Conservation (phyloP, 2,888 invertebrate genomes). For the Philereme vetulata region DNA sequence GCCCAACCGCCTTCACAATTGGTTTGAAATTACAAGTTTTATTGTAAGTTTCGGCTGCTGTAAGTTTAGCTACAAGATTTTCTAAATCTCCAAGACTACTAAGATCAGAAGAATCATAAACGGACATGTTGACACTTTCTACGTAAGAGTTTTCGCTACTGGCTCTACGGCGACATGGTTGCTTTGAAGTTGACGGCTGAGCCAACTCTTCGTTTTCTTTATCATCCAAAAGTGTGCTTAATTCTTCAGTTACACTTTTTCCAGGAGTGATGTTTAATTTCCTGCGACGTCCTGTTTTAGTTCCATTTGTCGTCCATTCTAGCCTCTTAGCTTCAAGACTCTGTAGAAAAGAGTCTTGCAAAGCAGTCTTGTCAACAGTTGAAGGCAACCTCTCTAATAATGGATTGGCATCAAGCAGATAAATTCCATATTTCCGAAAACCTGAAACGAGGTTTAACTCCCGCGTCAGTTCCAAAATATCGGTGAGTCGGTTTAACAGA, state of each 20-base stretch:
- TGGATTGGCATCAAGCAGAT: conserved; percentile 25
- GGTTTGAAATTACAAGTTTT: too few species aligned
- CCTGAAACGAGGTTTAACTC: conserved; percentile 31
- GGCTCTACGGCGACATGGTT: conserved; percentile 2
- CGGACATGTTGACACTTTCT: conserved; percentile 18
- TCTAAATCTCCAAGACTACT: too few species aligned
- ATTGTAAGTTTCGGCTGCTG: too few species aligned
- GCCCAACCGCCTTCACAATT: too few species aligned
- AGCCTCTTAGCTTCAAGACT: conserved; percentile 8
- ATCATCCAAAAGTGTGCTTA: conserved; percentile 7
- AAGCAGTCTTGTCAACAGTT: conserved; percentile 10
- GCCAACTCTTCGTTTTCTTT: conserved; percentile 23
- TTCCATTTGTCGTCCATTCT: conserved; percentile 7
- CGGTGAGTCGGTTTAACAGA: conserved; percentile 27
- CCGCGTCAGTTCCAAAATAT: conserved; percentile 19
- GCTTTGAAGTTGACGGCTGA: conserved; percentile 18
- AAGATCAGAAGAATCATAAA: conserved; percentile 10
- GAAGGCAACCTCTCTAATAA: conserved; percentile 5
- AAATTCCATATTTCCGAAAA: conserved; percentile 30
- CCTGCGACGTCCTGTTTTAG: conserved; percentile 7
- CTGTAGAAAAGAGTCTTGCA: conserved; percentile 7
- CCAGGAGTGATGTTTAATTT: conserved; percentile 9
- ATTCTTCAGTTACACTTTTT: conserved; percentile 21
- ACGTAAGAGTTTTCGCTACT: conserved; percentile 14
- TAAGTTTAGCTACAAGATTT: too few species aligned